These are phyloP conservation scores for Anastrepha ludens DNA, from an alignment of 1,140 invertebrate species.

Conservation along the genomic window DNA sequence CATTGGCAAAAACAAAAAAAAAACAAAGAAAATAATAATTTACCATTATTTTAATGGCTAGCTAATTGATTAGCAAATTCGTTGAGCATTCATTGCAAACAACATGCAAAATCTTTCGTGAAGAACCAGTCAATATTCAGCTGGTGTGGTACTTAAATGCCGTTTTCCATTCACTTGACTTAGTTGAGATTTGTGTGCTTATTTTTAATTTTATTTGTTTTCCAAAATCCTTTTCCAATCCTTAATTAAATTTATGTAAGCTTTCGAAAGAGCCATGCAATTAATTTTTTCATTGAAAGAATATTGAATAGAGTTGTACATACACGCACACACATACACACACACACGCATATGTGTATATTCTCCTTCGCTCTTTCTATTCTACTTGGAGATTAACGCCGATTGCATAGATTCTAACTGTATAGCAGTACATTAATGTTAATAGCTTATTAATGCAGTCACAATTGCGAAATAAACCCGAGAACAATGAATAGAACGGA, in stretches of 20 bases:
- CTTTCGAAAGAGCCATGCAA: neutral
- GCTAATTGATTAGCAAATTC: neutral
- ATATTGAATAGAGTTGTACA: neutral
- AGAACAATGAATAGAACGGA: constrained; percentile 38
- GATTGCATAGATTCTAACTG: too few relatives aligned
- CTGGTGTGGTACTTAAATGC: neutral
- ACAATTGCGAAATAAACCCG: constrained; percentile 39
- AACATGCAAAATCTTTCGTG: neutral
- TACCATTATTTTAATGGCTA: neutral
- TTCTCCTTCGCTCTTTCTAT: neutral
- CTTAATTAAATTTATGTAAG: neutral
- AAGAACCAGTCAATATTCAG: neutral
- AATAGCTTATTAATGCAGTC: constrained; percentile 1
- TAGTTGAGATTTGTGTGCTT: neutral
- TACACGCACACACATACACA: neutral
- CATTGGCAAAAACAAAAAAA: too few relatives aligned
- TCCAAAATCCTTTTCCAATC: too few relatives aligned
- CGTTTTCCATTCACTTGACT: neutral
- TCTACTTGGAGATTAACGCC: too few relatives aligned
- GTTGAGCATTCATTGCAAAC: neutral
- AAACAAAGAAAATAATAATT: neutral
- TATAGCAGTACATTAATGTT: neutral
- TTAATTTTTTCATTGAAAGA: constrained; percentile 10
- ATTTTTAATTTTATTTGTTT: too few relatives aligned
- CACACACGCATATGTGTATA: neutral